These are phyloP conservation scores for Chaetodon trifasciatus DNA, from an alignment of 2,797 vertebrate species.

Conservation along the genomic window DNA sequence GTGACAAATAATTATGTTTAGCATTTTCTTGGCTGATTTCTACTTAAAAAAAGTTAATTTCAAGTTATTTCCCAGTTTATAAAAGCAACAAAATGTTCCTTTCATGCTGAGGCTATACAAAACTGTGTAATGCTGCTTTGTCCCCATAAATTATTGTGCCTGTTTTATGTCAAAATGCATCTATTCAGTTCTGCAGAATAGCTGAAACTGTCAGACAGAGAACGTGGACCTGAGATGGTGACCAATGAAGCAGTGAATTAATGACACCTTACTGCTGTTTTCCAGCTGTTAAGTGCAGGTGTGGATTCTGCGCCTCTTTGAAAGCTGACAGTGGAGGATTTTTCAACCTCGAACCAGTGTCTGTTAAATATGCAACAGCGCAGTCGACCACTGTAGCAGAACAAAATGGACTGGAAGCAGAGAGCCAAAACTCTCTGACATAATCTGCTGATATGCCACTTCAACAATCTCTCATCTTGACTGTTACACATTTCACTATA, in stretches of 20 bases:
- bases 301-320: constrained; percentile 9
- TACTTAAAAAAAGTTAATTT: constrained; percentile 2
- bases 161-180: constrained; percentile 7
- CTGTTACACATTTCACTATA: constrained; percentile 6
- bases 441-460: constrained; percentile 25
- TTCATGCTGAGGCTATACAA: not conserved
- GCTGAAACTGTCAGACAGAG: not conserved
- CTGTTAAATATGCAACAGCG: constrained; percentile 43
- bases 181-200: not conserved
- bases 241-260: constrained; percentile 26
- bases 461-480: constrained; percentile 8
- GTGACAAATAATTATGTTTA: constrained; percentile 9
- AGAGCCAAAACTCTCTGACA: constrained; percentile 14
- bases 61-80: not conserved
- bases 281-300: constrained; percentile 29
- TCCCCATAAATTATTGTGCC: not conserved
- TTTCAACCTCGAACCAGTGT: constrained; percentile 15
- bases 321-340: constrained; percentile 5
- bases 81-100: not conserved
- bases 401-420: constrained; percentile 16
- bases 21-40: not conserved
- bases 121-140: not conserved
- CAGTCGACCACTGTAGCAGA: constrained; percentile 11
- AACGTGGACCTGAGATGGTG: constrained; percentile 15
- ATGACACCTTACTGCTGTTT: constrained; percentile 31